Evolutionary conservation across 35 echinoderm and acorn worm species (phyloP), one percentile per base, ranked within the genome.

Genomic region (Eucidaris tribuloides): DNA sequence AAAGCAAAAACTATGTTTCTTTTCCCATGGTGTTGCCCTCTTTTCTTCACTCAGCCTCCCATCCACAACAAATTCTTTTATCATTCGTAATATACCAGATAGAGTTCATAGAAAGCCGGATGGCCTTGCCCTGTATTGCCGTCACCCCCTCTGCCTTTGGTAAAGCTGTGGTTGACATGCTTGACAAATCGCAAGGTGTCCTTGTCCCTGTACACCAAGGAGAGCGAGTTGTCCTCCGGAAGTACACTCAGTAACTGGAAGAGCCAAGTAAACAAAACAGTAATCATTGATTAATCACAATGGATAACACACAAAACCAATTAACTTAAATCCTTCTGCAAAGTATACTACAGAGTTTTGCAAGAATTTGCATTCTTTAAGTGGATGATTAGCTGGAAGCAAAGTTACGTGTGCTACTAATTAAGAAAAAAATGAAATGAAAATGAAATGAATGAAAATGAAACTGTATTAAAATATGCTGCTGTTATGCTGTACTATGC

Each of bases 121-220:
- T 86, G 60, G 36, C 44, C 84, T 38, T 41, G 46, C 28, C 59
- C 40, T 15, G 28, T 19, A 9, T 38, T 28, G 46, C 22, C 45
- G 58, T 65, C 50, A 65, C 48, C 46, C 33, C 39, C 46, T 41
- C 34, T 42, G 29, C 31, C 31, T 13, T 83, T 79, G 20, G 78
- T 80, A 40, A 79, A 82, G 23, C 82, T 61, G 50, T 99, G 91
- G 78, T 99, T 93, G 79, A 99, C 76, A 76, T 99, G 91, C 58
- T 99, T 99, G 20, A 85, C 79, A 74, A 99, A 99, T 17, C 82
- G 65, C 45, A 93, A 63, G 2, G 90, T 99, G 15, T 97, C 94
- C 52, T 93, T 99, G 84, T 99, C 96, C 27, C 91, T 80, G 83
- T 99, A 99, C 3, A 99, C 91, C 78, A 99, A 54, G 11, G 82